Percentiles rank a stretch among this genome's conserved stretches.
phyloP scores from a whole-genome alignment of 2,888 invertebrate species.

The Arctia plantaginis region DNA sequence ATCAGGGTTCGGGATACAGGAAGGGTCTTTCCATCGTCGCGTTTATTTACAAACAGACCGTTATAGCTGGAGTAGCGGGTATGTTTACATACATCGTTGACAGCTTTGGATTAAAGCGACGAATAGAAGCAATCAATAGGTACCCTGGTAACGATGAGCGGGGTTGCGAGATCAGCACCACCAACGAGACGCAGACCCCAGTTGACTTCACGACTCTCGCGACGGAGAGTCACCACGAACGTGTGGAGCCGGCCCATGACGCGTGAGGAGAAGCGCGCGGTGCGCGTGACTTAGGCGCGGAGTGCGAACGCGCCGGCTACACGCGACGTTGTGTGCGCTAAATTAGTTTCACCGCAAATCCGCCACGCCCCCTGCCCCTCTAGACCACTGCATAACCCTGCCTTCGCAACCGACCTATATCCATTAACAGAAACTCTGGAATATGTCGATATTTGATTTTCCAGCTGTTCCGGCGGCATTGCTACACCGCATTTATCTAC shows the following conservation, averaged over 20 bases:
- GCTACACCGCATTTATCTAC: constrained; percentile 58
- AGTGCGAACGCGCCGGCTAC: constrained; percentile 75
- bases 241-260: constrained; percentile 91
- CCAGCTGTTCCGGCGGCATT: constrained; percentile 47
- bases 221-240: constrained; percentile 90
- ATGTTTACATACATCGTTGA: constrained; percentile 74
- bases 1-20: constrained; percentile 3
- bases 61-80: constrained; percentile 57
- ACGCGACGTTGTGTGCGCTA: constrained; percentile 81
- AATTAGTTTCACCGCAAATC: constrained; percentile 76
- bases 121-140: constrained; percentile 69
- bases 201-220: constrained; percentile 90
- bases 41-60: constrained; percentile 52
- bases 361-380: constrained; percentile 68
- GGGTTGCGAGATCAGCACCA: constrained; percentile 94
- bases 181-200: constrained; percentile 96
- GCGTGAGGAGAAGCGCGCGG: constrained; percentile 54
- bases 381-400: constrained; percentile 74
- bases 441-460: constrained; percentile 54
- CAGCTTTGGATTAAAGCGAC: constrained; percentile 18
- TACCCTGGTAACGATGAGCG: constrained; percentile 95
- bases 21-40: constrained; percentile 29
- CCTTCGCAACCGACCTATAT: constrained; percentile 79
- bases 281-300: constrained; percentile 66
- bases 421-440: constrained; percentile 74